Conservation (phyloP, 2,888 invertebrate genomes). For the Fragum sueziense region DNA sequence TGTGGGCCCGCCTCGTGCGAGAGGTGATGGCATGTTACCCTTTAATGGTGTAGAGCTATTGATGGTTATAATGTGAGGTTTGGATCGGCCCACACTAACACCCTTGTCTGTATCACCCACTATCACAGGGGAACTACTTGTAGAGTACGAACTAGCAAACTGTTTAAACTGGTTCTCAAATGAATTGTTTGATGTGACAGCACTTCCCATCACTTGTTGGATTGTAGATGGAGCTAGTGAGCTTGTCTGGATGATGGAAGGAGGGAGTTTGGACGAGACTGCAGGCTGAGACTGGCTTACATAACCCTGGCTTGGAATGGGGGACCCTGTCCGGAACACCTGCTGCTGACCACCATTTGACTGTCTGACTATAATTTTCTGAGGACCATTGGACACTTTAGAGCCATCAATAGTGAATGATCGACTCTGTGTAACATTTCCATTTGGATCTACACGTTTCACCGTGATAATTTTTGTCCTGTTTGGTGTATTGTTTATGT, state of each 20-base stretch:
- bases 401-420: slow-evolving; percentile 52
- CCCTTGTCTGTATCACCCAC: not conserved
- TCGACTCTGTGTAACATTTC: slow-evolving; percentile 57
- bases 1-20: not conserved
- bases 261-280: slow-evolving; percentile 25
- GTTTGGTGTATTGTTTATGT: slow-evolving; percentile 25
- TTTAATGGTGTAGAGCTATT: slow-evolving; percentile 28
- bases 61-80: slow-evolving; percentile 50
- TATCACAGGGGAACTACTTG: slow-evolving; percentile 16
- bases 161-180: slow-evolving; percentile 53
- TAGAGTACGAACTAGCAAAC: slow-evolving; percentile 29
- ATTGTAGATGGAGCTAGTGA: slow-evolving; percentile 16
- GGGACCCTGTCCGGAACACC: slow-evolving; percentile 37
- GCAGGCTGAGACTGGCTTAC: slow-evolving; percentile 33
- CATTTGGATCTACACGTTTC: slow-evolving; percentile 61
- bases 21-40: not conserved
- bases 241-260: slow-evolving; percentile 34
- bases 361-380: slow-evolving; percentile 57
- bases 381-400: slow-evolving; percentile 36
- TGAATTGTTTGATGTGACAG: slow-evolving; percentile 19
- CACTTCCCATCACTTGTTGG: slow-evolving; percentile 14
- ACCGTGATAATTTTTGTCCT: slow-evolving; percentile 59
- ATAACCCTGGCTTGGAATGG: slow-evolving; percentile 24
- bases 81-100: slow-evolving; percentile 16
- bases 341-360: slow-evolving; percentile 37